phyloP scores from a whole-genome alignment of 1,140 invertebrate genomes.

The Plodia interpunctella region DNA sequence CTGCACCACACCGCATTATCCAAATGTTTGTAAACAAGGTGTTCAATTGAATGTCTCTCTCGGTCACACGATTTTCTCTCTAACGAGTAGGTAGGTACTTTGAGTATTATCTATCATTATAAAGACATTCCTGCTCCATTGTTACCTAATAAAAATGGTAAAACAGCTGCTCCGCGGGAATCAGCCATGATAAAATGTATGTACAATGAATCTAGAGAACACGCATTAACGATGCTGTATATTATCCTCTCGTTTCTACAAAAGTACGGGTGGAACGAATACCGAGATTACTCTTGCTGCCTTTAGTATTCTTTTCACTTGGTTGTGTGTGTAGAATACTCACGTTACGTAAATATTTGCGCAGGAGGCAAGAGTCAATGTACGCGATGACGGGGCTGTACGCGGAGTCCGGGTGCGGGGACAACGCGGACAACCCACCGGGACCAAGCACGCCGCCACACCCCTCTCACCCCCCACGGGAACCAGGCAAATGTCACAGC shows the following conservation, averaged over 20 bases:
- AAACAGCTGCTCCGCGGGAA: too few relatives aligned
- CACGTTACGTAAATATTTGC: constrained; percentile 5
- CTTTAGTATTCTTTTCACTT: not conserved
- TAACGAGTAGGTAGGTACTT: constrained; percentile 5
- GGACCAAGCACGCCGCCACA: constrained; percentile 62
- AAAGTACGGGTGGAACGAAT: not conserved
- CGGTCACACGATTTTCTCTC: constrained; percentile 27
- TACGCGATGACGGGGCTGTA: constrained; percentile 92
- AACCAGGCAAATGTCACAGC: constrained; percentile 84
- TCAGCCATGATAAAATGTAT: too few relatives aligned
- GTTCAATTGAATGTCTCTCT: constrained; percentile 21
- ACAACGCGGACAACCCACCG: constrained; percentile 66
- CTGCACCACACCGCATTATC: not conserved
- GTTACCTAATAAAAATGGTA: constrained; percentile 11
- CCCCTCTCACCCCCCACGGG: constrained; percentile 53
- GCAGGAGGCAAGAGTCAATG: constrained; percentile 88
- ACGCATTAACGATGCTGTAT: too few relatives aligned
- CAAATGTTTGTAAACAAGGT: constrained; percentile 22
- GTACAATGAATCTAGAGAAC: too few relatives aligned
- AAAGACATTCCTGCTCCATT: constrained; percentile 7
- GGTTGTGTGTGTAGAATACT: not conserved
- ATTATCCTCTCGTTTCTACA: not conserved
- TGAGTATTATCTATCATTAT: not conserved
- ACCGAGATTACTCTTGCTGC: not conserved
- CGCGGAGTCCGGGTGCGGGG: constrained; percentile 81